Evolutionary conservation across 2,888 invertebrate species (phyloP).

Genomic region (Apodemia duryi): DNA sequence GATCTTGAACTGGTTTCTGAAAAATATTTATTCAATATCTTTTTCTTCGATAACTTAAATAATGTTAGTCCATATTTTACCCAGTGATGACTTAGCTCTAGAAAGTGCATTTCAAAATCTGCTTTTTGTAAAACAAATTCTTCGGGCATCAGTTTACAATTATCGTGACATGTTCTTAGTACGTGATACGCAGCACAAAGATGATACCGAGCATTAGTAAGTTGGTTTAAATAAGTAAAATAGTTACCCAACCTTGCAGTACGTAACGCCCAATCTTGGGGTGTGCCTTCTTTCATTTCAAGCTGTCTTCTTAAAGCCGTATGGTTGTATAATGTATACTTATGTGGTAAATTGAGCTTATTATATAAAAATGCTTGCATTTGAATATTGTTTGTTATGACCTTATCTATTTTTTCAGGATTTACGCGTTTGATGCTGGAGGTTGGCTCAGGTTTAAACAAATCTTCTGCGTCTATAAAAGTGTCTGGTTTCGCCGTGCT

Average conservation of each 20-base stretch:
- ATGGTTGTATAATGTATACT: conserved; percentile 77
- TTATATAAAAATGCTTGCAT: conserved; percentile 81
- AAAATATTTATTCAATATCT: conserved; percentile 61
- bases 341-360: conserved; percentile 70
- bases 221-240: conserved; percentile 64
- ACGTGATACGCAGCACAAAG: conserved; percentile 81
- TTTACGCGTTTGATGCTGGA: conserved; percentile 53
- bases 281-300: conserved; percentile 77
- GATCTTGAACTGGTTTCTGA: conserved; percentile 46
- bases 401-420: conserved; percentile 75
- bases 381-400: conserved; percentile 81
- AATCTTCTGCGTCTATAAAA: conserved; percentile 74
- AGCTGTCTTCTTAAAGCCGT: conserved; percentile 76
- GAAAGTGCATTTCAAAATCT: conserved; percentile 63
- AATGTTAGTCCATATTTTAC: conserved; percentile 80
- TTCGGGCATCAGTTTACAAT: conserved; percentile 66
- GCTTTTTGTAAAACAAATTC: conserved; percentile 61
- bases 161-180: conserved; percentile 75
- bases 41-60: conserved; percentile 77
- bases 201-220: conserved; percentile 81
- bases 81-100: conserved; percentile 80
- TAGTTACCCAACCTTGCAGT: conserved; percentile 76
- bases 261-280: conserved; percentile 77
- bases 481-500: conserved; percentile 48
- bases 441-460: conserved; percentile 62